Conservation (phyloP, 2,888 invertebrate species). For the Dynastes tityus region DNA sequence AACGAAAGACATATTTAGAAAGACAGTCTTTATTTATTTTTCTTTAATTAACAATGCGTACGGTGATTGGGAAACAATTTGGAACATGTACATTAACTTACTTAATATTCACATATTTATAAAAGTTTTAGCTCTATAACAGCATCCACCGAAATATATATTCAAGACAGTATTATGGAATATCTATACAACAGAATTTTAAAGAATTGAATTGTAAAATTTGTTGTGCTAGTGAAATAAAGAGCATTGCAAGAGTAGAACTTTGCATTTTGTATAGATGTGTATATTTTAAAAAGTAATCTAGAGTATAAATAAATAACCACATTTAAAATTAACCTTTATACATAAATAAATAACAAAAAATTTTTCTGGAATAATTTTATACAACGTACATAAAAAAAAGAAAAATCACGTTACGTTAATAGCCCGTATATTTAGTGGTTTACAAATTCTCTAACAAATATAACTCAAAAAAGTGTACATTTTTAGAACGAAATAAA, state of each 20-base stretch:
- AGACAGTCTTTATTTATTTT: slow-evolving; percentile 50
- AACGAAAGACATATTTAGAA: slow-evolving; percentile 29
- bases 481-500: background rate
- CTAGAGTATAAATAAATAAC: slow-evolving; percentile 33
- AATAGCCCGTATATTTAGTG: slow-evolving; percentile 12
- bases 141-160: slow-evolving; percentile 17
- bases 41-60: slow-evolving; percentile 30
- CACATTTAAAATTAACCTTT: slow-evolving; percentile 38
- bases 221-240: slow-evolving; percentile 25
- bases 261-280: background rate
- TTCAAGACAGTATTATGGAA: slow-evolving; percentile 7
- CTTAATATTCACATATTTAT: slow-evolving; percentile 38
- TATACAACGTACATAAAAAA: slow-evolving; percentile 27
- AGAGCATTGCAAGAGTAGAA: slow-evolving; percentile 15
- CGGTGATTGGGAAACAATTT: slow-evolving; percentile 34
- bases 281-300: slow-evolving; percentile 13
- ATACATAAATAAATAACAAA: slow-evolving; percentile 47
- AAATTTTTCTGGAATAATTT: slow-evolving; percentile 32
- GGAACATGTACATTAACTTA: slow-evolving; percentile 20
- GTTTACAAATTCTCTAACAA: slow-evolving; percentile 30
- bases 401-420: slow-evolving; percentile 27
- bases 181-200: slow-evolving; percentile 7
- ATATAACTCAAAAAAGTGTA: slow-evolving; percentile 33
- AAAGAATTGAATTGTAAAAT: slow-evolving; percentile 14
- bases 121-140: slow-evolving; percentile 25